Conservation (phyloP, 2,888 invertebrate species). For the Ashinkailepas kermadecensis region DNA sequence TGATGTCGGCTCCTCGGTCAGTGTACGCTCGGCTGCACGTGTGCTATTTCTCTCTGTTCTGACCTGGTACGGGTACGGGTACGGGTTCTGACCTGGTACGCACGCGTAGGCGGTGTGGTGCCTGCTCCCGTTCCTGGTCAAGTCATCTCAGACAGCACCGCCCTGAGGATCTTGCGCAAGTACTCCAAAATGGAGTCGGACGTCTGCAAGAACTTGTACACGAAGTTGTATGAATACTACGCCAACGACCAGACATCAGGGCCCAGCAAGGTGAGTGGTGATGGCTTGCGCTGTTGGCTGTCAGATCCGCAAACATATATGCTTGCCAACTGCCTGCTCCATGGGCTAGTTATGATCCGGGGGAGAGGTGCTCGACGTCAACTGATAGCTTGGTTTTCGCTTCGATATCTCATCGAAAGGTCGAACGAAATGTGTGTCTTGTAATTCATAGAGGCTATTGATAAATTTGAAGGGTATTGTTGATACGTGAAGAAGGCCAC, state of each 20-base stretch:
- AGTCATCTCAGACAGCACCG: background rate
- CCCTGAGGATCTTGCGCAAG: background rate
- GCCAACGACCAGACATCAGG: background rate
- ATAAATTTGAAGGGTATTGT: too few relatives aligned
- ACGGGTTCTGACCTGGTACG: too few relatives aligned
- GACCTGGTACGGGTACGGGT: too few relatives aligned
- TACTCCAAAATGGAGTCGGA: background rate
- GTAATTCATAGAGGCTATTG: too few relatives aligned
- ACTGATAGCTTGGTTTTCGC: too few relatives aligned
- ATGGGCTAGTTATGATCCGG: background rate
- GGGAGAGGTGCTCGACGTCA: background rate
- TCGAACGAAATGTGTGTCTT: too few relatives aligned
- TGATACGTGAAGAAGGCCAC: too few relatives aligned
- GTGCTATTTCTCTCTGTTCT: background rate
- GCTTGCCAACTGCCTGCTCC: too few relatives aligned
- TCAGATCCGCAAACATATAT: background rate
- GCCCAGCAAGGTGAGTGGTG: background rate
- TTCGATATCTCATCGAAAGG: too few relatives aligned
- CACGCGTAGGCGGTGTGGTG: background rate
- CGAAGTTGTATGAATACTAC: background rate
- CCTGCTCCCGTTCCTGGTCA: background rate
- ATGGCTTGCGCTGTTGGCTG: background rate
- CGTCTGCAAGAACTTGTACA: background rate
- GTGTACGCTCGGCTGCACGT: background rate
- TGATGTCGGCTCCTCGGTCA: background rate